Base-by-base conservation (phyloP, 2,113 vertebrate species). In the Ptilorrhoa leucosticta region DNA sequence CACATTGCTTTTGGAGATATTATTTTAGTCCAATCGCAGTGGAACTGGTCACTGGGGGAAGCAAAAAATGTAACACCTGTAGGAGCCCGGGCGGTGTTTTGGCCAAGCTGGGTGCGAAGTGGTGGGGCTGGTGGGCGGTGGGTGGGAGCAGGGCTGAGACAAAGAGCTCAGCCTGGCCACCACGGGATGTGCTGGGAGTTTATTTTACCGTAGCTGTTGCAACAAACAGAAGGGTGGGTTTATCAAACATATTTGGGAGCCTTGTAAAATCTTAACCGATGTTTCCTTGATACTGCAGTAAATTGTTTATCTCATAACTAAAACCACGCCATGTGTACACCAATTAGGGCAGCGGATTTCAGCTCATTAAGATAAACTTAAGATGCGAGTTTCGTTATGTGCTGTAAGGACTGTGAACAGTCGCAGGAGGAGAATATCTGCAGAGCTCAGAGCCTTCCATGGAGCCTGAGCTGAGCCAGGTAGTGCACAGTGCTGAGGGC, bases 41-140 rank as follows among this genome's bases (percentile, higher is more conserved):
- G 93, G 97, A 97, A 95, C 71, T 95, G 86, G 97, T 96, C 97
- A 90, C 95, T 83, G 72, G 90, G 97, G 87, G 44, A 15, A 72
- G 14, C 5, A 40, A 98, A 98, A 97, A 96, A 97, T 96, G 56
- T 94, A 89, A 94, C 98, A 98, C 98, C 98, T 98, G 97, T 98
- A 97, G 94, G 94, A 97, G 96, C 65, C 60, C 33, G 51, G 92
- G 79, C 21, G 4, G 50, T 86, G 71, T 94, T 96, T 96, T 94
- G 45, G 94, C 96, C n/a, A 83, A 53, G 86, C 58, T 94, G 87
- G 83, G 81, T 37, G 80, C 28, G 73, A 96, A 93, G 77, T 16
- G 27, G 37, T 3, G 8, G 82, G 70, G 66, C 73, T 14, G 51
- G 83, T 78, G 73, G 87, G 73, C 37, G 70, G 84, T 83, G 96